These are phyloP conservation scores for Leptobrachium ailaonicum DNA, from an alignment of 2,113 vertebrate species.

Conservation along the genomic window DNA sequence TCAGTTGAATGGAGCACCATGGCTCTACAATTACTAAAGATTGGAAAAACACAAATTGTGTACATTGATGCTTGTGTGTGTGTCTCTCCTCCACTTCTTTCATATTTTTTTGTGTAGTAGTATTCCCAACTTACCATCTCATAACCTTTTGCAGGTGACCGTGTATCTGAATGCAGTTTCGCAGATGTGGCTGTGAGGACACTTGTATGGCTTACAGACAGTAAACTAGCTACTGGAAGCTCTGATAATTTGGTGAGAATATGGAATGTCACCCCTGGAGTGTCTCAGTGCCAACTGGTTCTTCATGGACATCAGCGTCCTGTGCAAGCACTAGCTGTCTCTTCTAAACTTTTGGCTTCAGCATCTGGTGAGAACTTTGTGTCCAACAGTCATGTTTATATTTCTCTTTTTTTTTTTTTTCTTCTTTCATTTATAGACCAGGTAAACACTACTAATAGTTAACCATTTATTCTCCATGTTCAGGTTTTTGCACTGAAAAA, in stretches of 20 bases:
- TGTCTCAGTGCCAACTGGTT: constrained; percentile 48
- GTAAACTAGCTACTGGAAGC: constrained; percentile 67
- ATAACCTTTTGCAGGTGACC: constrained; percentile 59
- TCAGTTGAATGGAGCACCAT: too few relatives aligned
- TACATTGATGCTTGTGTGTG: too few relatives aligned
- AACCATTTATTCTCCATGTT: too few relatives aligned
- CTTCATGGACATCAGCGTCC: constrained; percentile 60
- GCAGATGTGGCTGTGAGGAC: constrained; percentile 60
- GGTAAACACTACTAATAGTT: too few relatives aligned
- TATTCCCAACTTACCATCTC: background rate
- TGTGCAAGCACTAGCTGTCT: constrained; percentile 70
- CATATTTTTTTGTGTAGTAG: too few relatives aligned
- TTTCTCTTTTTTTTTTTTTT: background rate
- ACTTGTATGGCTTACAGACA: constrained; percentile 67
- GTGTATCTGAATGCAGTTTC: constrained; percentile 48
- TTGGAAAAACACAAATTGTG: too few relatives aligned
- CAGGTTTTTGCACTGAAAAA: too few relatives aligned
- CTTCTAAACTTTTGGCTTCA: constrained; percentile 69
- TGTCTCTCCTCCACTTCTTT: too few relatives aligned
- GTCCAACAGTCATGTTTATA: too few relatives aligned
- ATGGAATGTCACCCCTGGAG: constrained; percentile 61
- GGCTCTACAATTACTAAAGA: too few relatives aligned
- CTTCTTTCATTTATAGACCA: too few relatives aligned
- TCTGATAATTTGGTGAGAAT: constrained; percentile 68
- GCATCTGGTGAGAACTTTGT: constrained; percentile 80